Evolutionary conservation across 2,888 invertebrate species (phyloP), one percentile per base, ranked within the genome.

Genomic region (Xanthorhoe spadicearia): DNA sequence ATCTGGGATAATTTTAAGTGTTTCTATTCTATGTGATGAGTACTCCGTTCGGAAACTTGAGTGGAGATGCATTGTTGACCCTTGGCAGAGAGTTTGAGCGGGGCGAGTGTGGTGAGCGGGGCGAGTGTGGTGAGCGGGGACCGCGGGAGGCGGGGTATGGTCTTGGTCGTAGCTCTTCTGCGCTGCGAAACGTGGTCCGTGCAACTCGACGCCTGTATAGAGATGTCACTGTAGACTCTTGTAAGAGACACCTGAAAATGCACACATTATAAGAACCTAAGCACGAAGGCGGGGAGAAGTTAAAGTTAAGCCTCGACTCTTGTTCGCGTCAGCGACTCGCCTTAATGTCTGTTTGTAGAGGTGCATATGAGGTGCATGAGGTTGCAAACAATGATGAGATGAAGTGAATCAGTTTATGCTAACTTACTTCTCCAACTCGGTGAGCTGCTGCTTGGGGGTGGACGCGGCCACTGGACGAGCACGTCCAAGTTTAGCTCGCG

Each of bases 401-500:
- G n/a, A n/a, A 23, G 23, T 32, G 32, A 32, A 7, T 32, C 32
- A 32, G 32, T 48, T 17, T 48, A 19, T 0, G n/a, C 23, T 48
- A n/a, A 51, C 58, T 64, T 54, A 58, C 92, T 92, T 92, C 72
- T 91, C 92, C 68, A 92, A 76, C 46, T 92, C 92, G 0, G 80
- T 78, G 2, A 92, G 81, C 70, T 89, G 90, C 72, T 91, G 90
- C 68, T 90, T 92, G 0, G 92, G 91, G 0, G 93, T 93, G 10
- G 93, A 91, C n/a, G 94, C 83, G 59, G 94, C 92, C 50, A 92
- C 84, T 8, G 92, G 90, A 19, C 85, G 86, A 52, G 87, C 84
- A 68, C 92, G 88, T 69, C 90, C 92, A 67, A 94, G 88, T 80
- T 90, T 92, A 61, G 93, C 92, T 59, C 92, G 89, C 66, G 91